Conservation (phyloP, 2,797 vertebrate genomes). For the Liasis olivaceus region DNA sequence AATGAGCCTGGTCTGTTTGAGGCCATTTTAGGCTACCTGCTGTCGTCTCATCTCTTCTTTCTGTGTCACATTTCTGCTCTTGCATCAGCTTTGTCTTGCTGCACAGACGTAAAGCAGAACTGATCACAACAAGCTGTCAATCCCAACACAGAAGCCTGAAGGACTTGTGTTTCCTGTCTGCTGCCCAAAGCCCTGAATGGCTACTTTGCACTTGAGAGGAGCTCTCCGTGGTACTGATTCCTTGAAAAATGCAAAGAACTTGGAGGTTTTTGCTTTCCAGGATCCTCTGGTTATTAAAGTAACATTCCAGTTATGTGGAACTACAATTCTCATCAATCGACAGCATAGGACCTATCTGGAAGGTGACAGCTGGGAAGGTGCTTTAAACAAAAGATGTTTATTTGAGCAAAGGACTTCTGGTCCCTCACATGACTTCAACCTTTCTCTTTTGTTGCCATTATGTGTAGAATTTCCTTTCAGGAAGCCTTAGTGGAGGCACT, state of each 20-base stretch:
- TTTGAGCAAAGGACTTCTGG: neutral
- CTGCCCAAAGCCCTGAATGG: neutral
- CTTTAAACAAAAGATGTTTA: neutral
- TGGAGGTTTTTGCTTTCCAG: neutral
- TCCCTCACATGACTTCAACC: neutral
- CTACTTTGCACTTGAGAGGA: neutral
- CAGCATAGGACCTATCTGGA: neutral
- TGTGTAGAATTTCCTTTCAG: neutral
- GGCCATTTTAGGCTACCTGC: neutral
- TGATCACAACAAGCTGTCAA: neutral
- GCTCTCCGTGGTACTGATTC: slow-evolving; percentile 28
- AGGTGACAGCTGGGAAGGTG: too few species aligned
- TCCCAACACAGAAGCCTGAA: neutral
- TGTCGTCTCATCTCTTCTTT: neutral
- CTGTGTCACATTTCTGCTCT: neutral
- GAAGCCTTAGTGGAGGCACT: neutral
- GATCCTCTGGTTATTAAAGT: neutral
- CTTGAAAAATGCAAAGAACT: neutral
- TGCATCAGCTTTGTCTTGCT: neutral
- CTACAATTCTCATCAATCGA: neutral
- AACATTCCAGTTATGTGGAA: neutral
- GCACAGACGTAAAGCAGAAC: neutral
- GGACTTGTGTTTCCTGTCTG: neutral
- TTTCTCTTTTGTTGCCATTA: neutral
- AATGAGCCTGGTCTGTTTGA: neutral